Conservation (phyloP, 2,888 invertebrate genomes). For the Leucozona laternaria region DNA sequence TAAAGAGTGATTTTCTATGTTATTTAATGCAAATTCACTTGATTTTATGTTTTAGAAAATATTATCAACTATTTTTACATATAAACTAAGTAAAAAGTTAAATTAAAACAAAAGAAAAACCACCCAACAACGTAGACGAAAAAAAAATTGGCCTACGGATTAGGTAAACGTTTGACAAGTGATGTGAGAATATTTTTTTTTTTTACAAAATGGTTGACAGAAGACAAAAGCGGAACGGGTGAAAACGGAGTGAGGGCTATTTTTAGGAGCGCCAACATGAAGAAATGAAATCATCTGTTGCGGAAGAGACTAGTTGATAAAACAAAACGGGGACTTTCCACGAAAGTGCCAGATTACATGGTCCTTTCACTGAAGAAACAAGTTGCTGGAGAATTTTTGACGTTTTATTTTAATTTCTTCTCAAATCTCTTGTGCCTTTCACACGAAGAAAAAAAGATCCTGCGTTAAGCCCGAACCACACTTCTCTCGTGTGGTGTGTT, state of each 20-base stretch:
- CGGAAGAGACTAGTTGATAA: not conserved
- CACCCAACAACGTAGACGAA: slow-evolving; percentile 40
- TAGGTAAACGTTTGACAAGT: slow-evolving; percentile 73
- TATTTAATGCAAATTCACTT: not conserved
- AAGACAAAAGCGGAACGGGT: slow-evolving; percentile 63
- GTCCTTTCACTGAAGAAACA: too few relatives aligned
- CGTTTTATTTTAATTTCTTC: too few relatives aligned
- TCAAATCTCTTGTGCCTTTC: too few relatives aligned
- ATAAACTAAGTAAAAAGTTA: slow-evolving; percentile 48
- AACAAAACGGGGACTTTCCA: too few relatives aligned
- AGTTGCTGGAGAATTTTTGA: too few relatives aligned
- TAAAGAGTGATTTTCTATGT: not conserved
- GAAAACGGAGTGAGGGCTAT: not conserved
- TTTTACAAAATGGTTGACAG: slow-evolving; percentile 70
- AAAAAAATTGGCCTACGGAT: slow-evolving; percentile 54
- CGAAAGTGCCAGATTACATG: too few relatives aligned
- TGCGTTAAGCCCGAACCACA: too few relatives aligned
- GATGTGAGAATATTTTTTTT: slow-evolving; percentile 33
- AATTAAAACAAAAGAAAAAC: slow-evolving; percentile 53
- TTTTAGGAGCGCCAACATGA: slow-evolving; percentile 24
- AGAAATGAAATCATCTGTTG: slow-evolving; percentile 25
- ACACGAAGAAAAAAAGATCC: too few relatives aligned
- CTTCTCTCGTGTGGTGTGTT: too few relatives aligned
- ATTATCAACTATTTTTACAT: slow-evolving; percentile 20
- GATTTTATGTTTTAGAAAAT: slow-evolving; percentile 15